Conservation (phyloP, 2,888 invertebrate genomes). For the Synergus japonicus region DNA sequence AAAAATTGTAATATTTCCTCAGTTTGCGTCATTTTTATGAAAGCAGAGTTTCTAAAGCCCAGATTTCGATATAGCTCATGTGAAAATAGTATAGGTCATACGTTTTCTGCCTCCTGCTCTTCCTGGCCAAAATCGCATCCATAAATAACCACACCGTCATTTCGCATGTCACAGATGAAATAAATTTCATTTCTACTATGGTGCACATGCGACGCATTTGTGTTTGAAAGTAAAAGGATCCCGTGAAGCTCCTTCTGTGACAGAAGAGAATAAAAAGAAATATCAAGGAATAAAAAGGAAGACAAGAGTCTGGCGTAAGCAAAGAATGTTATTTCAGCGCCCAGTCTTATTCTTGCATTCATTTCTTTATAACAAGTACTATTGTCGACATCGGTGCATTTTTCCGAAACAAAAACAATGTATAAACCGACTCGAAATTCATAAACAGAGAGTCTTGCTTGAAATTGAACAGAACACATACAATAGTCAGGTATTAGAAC, state of each 20-base stretch:
- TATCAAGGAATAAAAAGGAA: not conserved
- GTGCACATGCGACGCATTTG: constrained; percentile 27
- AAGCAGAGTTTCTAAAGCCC: not conserved
- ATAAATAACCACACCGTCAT: constrained; percentile 39
- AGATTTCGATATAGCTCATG: constrained; percentile 13
- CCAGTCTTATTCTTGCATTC: not conserved
- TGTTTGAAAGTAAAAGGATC: constrained; percentile 32
- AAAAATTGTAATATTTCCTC: not conserved
- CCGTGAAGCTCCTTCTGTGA: constrained; percentile 22
- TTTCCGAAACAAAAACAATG: constrained; percentile 8
- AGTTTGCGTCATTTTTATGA: not conserved
- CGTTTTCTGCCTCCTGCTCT: not conserved
- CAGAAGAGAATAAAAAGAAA: constrained; percentile 11
- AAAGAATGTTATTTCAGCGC: constrained; percentile 31
- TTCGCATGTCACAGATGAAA: constrained; percentile 37
- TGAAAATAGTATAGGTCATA: constrained; percentile 8
- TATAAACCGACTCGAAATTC: constrained; percentile 1
- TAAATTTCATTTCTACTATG: constrained; percentile 16
- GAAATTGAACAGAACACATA: not conserved
- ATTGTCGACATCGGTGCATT: constrained; percentile 19
- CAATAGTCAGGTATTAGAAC: not conserved
- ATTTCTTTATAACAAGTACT: not conserved
- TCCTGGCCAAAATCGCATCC: constrained; percentile 24
- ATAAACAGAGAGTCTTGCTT: not conserved
- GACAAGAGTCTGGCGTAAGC: constrained; percentile 11